phyloP scores from a whole-genome alignment of 2,888 invertebrate genomes.

The Drosophila ustulata region DNA sequence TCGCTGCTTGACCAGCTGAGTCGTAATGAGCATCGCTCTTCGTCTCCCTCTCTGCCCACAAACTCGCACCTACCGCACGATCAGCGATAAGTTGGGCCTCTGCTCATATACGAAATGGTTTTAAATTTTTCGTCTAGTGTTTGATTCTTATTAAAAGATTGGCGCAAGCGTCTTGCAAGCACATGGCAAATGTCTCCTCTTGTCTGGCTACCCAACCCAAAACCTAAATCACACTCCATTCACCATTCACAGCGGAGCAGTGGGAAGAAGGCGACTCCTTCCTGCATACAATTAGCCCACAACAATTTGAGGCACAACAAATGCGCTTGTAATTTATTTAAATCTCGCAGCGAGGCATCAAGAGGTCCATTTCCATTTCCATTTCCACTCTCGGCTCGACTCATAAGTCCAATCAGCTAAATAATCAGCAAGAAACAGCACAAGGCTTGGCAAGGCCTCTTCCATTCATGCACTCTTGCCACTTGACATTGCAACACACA shows the following conservation, averaged over 20 bases:
- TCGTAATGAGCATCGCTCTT: slow-evolving; percentile 60
- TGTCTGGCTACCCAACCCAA: neutral
- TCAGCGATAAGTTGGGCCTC: slow-evolving; percentile 76
- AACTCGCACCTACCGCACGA: slow-evolving; percentile 70
- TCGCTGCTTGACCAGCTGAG: slow-evolving; percentile 50
- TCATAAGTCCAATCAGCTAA: slow-evolving; percentile 75
- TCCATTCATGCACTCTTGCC: slow-evolving; percentile 13
- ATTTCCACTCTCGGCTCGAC: slow-evolving; percentile 48
- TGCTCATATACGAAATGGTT: slow-evolving; percentile 80
- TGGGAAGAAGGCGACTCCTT: slow-evolving; percentile 40
- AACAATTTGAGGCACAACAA: slow-evolving; percentile 59
- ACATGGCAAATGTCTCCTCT: slow-evolving; percentile 61
- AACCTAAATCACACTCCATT: slow-evolving; percentile 60
- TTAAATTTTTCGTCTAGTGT: slow-evolving; percentile 80
- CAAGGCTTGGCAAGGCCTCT: slow-evolving; percentile 19
- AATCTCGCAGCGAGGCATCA: slow-evolving; percentile 53
- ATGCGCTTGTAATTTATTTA: slow-evolving; percentile 72
- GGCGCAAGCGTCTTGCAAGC: slow-evolving; percentile 77
- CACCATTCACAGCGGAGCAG: slow-evolving; percentile 47
- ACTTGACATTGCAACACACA: slow-evolving; percentile 16
- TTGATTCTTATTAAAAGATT: slow-evolving; percentile 82
- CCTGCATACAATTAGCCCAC: slow-evolving; percentile 79
- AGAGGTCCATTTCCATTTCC: slow-evolving; percentile 49
- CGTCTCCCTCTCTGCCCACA: neutral
- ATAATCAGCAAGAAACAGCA: slow-evolving; percentile 55